A percentile compares a stretch with the other conserved stretches of the same genome.
Evolutionary conservation across 2,888 invertebrate species (phyloP).

Genomic region (Malthinus seriepunctatus): DNA sequence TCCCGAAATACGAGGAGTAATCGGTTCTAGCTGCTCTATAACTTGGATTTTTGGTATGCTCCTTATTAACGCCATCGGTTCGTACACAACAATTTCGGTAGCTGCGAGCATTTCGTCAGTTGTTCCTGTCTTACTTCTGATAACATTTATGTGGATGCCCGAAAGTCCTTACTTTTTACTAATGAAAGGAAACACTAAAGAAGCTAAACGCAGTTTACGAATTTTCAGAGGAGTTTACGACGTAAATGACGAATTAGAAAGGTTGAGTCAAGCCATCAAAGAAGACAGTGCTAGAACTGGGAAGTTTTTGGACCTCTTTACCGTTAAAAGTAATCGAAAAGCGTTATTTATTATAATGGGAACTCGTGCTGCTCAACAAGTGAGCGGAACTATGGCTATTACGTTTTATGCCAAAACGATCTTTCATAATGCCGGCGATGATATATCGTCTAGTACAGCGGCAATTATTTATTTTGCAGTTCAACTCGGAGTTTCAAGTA

Average conservation of each 20-base stretch:
- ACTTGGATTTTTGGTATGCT: constrained; percentile 63
- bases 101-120: constrained; percentile 61
- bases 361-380: constrained; percentile 64
- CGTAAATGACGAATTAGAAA: constrained; percentile 55
- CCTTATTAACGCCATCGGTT: constrained; percentile 65
- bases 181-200: constrained; percentile 49
- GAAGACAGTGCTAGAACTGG: constrained; percentile 53
- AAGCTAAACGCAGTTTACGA: constrained; percentile 58
- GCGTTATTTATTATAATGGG: constrained; percentile 64
- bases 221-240: constrained; percentile 59
- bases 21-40: constrained; percentile 65
- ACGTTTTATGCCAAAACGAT: constrained; percentile 65
- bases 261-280: constrained; percentile 38
- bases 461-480: constrained; percentile 62
- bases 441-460: constrained; percentile 57
- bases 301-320: constrained; percentile 58
- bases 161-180: constrained; percentile 62
- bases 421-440: constrained; percentile 55
- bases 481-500: constrained; percentile 60
- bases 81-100: constrained; percentile 58
- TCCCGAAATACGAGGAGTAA: constrained; percentile 61
- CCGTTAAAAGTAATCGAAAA: constrained; percentile 60
- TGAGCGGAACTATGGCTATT: constrained; percentile 62
- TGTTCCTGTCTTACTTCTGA: constrained; percentile 60
- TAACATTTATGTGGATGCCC: constrained; percentile 66